These are phyloP conservation scores for Cyrtodaria siliqua DNA, from an alignment of 2,888 invertebrate species.

Conservation along the genomic window DNA sequence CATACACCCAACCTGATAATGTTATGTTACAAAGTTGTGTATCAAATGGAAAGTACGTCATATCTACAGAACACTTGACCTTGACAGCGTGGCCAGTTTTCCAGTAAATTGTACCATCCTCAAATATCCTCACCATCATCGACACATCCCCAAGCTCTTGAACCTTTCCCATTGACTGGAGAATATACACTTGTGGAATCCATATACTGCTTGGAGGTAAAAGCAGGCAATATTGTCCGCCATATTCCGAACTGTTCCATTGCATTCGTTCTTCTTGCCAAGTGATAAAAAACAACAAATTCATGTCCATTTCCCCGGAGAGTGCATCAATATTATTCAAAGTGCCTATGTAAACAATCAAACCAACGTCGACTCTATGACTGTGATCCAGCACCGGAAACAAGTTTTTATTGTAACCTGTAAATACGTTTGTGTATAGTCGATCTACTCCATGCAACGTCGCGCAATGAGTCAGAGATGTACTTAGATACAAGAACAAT, in stretches of 20 bases:
- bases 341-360: too few species aligned
- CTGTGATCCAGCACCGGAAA: too few species aligned
- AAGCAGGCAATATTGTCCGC: neutral
- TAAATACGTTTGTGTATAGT: too few species aligned
- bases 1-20: neutral
- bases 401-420: too few species aligned
- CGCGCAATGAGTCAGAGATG: too few species aligned
- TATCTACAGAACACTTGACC: slow-evolving; percentile 7
- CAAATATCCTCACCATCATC: neutral
- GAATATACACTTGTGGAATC: slow-evolving; percentile 9
- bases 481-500: too few species aligned
- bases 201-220: slow-evolving; percentile 4
- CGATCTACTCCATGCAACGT: too few species aligned
- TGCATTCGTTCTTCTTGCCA: neutral
- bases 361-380: too few species aligned
- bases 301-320: neutral
- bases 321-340: too few species aligned
- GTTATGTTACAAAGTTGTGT: slow-evolving; percentile 9
- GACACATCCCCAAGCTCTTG: neutral
- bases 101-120: slow-evolving; percentile 11
- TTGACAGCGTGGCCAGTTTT: neutral
- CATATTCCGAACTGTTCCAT: slow-evolving; percentile 4
- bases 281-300: neutral
- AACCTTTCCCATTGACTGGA: neutral
- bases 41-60: slow-evolving; percentile 19